Base-by-base conservation (phyloP, 2,888 invertebrate genomes). In the Dione juno region DNA sequence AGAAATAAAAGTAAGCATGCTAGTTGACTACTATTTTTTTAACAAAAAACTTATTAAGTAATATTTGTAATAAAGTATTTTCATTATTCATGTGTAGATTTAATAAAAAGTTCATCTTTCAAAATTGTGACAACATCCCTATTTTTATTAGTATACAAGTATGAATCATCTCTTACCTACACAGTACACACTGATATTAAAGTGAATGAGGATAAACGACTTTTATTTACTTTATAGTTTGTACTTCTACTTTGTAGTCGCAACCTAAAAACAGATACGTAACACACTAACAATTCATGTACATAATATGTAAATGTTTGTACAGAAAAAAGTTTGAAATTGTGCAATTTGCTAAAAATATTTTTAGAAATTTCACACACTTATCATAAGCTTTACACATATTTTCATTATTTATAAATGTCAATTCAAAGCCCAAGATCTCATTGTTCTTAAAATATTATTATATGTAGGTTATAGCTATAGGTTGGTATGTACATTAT, bases 191-290 rank as follows among this genome's bases (percentile, higher is more conserved):
- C 16, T 54, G 45, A 66, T 70, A 72, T 72, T 54, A 57, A 68
- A 67, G 72, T 74, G 75, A 76, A 75, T 75, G 75, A 77, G 74
- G 76, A 77, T 72, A 74, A 77, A 75, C 53, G 67, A 71, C 71
- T 64, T 61, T 54, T 75, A 58, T 67, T 70, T 68, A 66, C 53
- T 71, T 58, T 69, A 61, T 67, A 67, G 68, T 71, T 28, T 28
- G 28, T 28, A 28, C 28, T 28, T 28, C 3, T 28, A 28, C 28
- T 71, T 58, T 69, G 65, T 67, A 67, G 68, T 71, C 66, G 40
- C 41, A 69, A 65, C 66, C 67, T 74, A 65, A 74, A 72, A 74
- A 72, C 67, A 69, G 53, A 67, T 65, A 67, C 67, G 54, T 59
- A 72, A 61, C 50, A 52, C 68, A 28, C 45, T 48, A 59, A 19